Evolutionary conservation across 2,113 vertebrate species (phyloP).

Genomic region (Numida meleagris): DNA sequence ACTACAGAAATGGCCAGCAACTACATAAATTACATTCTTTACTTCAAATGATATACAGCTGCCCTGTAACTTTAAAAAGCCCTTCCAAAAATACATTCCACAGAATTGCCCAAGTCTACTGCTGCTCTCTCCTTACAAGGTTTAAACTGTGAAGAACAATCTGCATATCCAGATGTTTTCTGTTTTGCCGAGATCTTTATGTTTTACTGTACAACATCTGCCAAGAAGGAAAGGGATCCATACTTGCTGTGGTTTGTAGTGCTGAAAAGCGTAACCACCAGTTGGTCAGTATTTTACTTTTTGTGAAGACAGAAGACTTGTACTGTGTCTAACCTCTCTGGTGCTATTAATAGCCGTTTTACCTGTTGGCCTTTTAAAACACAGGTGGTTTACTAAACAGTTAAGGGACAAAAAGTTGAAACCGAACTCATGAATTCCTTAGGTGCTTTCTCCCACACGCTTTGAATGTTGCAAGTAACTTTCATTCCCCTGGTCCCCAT

Average conservation of each 20-base stretch:
- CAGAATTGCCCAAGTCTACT: neutral
- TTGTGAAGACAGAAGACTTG: neutral
- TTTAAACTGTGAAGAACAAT: slow-evolving; percentile 50
- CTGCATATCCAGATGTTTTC: slow-evolving; percentile 29
- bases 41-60: slow-evolving; percentile 25
- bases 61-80: slow-evolving; percentile 38
- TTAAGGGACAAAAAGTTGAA: neutral
- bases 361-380: neutral
- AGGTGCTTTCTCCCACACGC: neutral
- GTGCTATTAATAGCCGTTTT: neutral
- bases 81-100: slow-evolving; percentile 44
- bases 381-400: neutral
- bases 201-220: slow-evolving; percentile 9
- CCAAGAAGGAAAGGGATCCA: slow-evolving; percentile 26
- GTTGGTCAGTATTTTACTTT: neutral
- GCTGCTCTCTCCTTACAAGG: slow-evolving; percentile 31
- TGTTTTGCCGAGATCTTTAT: slow-evolving; percentile 31
- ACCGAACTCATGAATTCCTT: neutral
- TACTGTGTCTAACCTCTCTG: neutral
- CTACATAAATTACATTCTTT: slow-evolving; percentile 49
- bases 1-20: slow-evolving; percentile 38
- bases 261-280: slow-evolving; percentile 44
- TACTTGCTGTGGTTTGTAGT: slow-evolving; percentile 4
- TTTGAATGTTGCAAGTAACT: neutral
- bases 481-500: neutral